Conservation (phyloP, 2,888 invertebrate species). For the Troglohyphantes excavatus region DNA sequence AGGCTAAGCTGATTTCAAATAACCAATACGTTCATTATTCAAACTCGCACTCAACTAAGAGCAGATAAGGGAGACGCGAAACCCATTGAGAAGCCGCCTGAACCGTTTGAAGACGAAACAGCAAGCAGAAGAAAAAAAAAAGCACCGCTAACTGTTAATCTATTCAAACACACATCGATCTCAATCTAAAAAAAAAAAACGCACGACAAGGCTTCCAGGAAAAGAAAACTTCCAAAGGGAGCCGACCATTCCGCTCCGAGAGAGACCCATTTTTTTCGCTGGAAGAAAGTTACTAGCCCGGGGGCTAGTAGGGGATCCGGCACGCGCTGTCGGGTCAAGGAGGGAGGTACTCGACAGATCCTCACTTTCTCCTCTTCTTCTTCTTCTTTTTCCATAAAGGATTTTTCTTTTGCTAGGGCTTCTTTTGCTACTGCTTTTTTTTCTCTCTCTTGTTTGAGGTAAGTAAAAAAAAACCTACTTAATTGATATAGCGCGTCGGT, state of each 20-base stretch:
- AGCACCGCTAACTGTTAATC: neutral
- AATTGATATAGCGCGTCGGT: slow-evolving; percentile 3
- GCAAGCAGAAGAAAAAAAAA: neutral
- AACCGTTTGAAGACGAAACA: too few species aligned
- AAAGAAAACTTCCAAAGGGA: neutral
- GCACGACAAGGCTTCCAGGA: neutral
- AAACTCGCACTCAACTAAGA: too few species aligned
- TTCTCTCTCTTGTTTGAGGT: neutral
- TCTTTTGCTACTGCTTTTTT: neutral
- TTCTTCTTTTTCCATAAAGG: too few species aligned
- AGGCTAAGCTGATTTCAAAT: too few species aligned
- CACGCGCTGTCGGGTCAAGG: neutral
- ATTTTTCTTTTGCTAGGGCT: too few species aligned
- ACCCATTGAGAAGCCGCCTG: too few species aligned
- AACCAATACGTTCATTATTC: too few species aligned
- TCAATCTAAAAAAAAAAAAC: neutral
- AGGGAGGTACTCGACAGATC: neutral
- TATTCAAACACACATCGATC: neutral
- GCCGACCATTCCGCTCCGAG: neutral
- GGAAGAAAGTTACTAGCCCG: neutral
- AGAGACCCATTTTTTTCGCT: neutral
- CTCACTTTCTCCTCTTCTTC: neutral
- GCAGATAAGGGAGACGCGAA: too few species aligned
- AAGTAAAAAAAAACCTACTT: neutral
- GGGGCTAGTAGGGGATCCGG: neutral